These are phyloP conservation scores for Manacus vitellinus DNA, from an alignment of 2,113 vertebrate genomes.

Conservation along the genomic window DNA sequence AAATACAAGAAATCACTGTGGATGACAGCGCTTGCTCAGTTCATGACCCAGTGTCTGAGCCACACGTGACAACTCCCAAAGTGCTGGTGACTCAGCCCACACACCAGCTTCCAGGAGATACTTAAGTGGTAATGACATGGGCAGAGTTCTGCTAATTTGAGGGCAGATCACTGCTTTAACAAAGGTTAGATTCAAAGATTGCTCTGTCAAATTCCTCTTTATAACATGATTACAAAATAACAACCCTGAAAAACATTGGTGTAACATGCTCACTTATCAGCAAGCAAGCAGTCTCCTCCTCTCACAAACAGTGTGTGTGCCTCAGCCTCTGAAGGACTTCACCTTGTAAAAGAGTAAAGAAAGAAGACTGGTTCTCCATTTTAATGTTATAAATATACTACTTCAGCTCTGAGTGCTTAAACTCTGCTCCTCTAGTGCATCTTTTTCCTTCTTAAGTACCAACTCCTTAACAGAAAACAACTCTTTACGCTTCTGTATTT, in stretches of 20 bases:
- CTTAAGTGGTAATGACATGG: background rate
- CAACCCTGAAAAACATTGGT: background rate
- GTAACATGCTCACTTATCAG: background rate
- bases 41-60: constrained; percentile 27
- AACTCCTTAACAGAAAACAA: background rate
- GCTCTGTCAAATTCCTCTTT: background rate
- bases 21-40: background rate
- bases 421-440: background rate
- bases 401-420: background rate
- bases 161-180: background rate
- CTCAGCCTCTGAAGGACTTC: background rate
- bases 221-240: background rate
- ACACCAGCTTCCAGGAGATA: constrained; percentile 20
- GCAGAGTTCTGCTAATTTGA: constrained; percentile 38
- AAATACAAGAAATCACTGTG: background rate
- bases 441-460: background rate
- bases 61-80: background rate
- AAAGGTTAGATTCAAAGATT: constrained; percentile 22
- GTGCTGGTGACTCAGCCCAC: constrained; percentile 30
- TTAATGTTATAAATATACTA: background rate
- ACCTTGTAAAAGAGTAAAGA: background rate
- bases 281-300: background rate
- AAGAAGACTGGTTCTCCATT: background rate
- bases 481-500: background rate
- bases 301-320: background rate